Evolutionary conservation across 2,888 invertebrate genomes (phyloP).

Genomic region (Thymelicus acteon): DNA sequence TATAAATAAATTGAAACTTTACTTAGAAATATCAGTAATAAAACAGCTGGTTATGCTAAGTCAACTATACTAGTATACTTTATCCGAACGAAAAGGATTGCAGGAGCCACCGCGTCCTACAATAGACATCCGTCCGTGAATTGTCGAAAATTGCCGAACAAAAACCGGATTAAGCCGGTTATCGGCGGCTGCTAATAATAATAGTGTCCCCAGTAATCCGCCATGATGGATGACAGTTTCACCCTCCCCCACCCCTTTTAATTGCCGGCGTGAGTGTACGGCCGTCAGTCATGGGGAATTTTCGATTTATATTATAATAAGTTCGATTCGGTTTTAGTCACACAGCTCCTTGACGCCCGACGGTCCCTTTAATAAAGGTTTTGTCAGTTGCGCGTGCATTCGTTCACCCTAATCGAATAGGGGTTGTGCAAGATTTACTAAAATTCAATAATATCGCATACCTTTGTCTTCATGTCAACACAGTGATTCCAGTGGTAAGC

Average conservation of each 20-base stretch:
- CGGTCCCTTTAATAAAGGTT: slow-evolving; percentile 48
- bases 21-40: no score
- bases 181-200: slow-evolving; percentile 76
- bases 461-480: no score
- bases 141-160: slow-evolving; percentile 63
- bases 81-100: slow-evolving; percentile 8
- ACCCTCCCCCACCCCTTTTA: slow-evolving; percentile 73
- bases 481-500: no score
- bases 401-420: slow-evolving; percentile 37
- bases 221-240: slow-evolving; percentile 72
- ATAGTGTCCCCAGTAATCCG: slow-evolving; percentile 77
- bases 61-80: no score
- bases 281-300: slow-evolving; percentile 71
- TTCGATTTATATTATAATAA: slow-evolving; percentile 84
- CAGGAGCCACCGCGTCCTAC: slow-evolving; percentile 24
- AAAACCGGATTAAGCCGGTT: slow-evolving; percentile 75
- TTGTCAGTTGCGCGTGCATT: slow-evolving; percentile 45
- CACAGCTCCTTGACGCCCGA: slow-evolving; percentile 51
- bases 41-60: no score
- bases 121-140: slow-evolving; percentile 40
- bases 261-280: slow-evolving; percentile 73
- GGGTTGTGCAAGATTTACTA: slow-evolving; percentile 9
- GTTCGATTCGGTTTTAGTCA: slow-evolving; percentile 58
- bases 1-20: no score
- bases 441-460: not conserved